These are phyloP conservation scores for Eristalis pertinax DNA, from an alignment of 2,888 invertebrate genomes.

Conservation along the genomic window DNA sequence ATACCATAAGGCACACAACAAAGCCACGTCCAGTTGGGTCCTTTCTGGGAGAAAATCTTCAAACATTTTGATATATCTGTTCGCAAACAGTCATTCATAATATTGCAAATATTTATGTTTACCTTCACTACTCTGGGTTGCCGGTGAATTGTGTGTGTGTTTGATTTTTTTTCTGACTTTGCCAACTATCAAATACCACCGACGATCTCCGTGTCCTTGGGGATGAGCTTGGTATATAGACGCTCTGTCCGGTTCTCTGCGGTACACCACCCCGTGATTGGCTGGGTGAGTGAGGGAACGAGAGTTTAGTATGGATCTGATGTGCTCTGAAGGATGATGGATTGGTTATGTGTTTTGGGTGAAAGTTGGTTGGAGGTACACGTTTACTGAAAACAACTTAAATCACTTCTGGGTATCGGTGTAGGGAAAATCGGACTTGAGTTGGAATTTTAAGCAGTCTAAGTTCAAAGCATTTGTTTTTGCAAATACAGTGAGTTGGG, in stretches of 20 bases:
- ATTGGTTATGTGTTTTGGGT: not conserved
- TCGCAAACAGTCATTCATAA: conserved; percentile 62
- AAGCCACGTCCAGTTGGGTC: conserved; percentile 25
- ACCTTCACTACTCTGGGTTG: conserved; percentile 11
- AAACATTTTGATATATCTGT: conserved; percentile 58
- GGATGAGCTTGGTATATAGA: conserved; percentile 23
- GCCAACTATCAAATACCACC: conserved; percentile 49
- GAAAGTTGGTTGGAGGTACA: not conserved
- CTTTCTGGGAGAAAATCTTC: conserved; percentile 35
- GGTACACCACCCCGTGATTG: not conserved
- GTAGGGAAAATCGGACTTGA: not conserved
- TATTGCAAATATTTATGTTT: conserved; percentile 62
- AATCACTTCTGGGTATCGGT: not conserved
- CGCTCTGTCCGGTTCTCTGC: conserved; percentile 11
- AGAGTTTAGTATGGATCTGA: not conserved
- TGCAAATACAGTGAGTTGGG: no score
- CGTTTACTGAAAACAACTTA: not conserved
- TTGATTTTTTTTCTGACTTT: not conserved
- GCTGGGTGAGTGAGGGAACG: not conserved
- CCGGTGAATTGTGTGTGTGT: not conserved
- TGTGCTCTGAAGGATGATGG: not conserved
- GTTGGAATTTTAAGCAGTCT: not conserved
- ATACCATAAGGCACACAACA: conserved; percentile 41
- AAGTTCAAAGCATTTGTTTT: no score
- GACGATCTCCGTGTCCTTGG: conserved; percentile 42